Percentiles rank a stretch among this genome's conserved stretches.
Evolutionary conservation across 2,888 invertebrate genomes (phyloP).

Genomic region (Drosophila robusta): DNA sequence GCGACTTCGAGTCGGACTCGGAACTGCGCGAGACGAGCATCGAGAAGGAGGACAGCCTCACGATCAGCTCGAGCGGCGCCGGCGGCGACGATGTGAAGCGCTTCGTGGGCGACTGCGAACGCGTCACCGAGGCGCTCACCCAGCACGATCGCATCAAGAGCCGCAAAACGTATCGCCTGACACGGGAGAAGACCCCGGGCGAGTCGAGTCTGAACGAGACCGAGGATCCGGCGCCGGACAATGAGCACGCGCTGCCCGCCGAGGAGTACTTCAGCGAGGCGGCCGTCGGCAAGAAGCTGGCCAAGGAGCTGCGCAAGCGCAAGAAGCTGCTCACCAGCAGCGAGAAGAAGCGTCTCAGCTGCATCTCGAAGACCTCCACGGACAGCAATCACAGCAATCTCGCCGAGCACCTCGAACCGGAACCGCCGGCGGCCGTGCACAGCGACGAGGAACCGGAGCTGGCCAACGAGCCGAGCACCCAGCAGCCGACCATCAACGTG

Average conservation of each 20-base stretch:
- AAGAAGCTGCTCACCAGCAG: conserved; percentile 71
- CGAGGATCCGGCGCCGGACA: conserved; percentile 79
- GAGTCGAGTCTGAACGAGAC: conserved; percentile 62
- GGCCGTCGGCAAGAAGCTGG: conserved; percentile 51
- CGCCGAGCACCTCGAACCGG: conserved; percentile 38
- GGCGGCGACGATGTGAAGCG: conserved; percentile 79
- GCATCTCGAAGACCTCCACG: conserved; percentile 84
- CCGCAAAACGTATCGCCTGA: conserved; percentile 84
- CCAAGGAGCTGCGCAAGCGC: conserved; percentile 67
- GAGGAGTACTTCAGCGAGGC: conserved; percentile 88
- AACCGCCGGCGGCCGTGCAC: conserved; percentile 47
- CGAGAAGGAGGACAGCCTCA: conserved; percentile 83
- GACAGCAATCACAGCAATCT: conserved; percentile 83
- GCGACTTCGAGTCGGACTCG: conserved; percentile 84
- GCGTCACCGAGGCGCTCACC: conserved; percentile 82
- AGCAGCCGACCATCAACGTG: conserved; percentile 79
- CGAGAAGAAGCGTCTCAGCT: conserved; percentile 84
- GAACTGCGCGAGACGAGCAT: conserved; percentile 83
- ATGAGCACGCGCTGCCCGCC: conserved; percentile 87
- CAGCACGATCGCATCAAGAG: conserved; percentile 85
- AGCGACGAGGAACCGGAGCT: conserved; percentile 81
- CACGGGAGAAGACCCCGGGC: conserved; percentile 80
- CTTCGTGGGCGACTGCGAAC: conserved; percentile 84
- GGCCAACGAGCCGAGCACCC: conserved; percentile 42
- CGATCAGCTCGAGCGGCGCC: conserved; percentile 62